These are phyloP conservation scores for Equus quagga DNA, from an alignment of 2,113 vertebrate genomes.

Conservation along the genomic window DNA sequence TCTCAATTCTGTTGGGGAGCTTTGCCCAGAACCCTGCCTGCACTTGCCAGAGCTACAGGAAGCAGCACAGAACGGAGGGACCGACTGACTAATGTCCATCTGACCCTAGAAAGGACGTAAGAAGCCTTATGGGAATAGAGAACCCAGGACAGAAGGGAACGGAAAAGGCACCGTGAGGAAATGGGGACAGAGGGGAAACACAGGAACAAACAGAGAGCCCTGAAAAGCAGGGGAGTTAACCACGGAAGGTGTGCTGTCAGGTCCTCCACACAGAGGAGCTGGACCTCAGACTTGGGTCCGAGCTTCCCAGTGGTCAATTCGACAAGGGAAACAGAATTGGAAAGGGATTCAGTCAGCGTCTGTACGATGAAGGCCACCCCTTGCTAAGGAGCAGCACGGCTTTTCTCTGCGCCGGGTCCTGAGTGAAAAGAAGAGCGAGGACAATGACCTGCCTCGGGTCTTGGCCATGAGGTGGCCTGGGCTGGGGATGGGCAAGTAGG, in stretches of 20 bases:
- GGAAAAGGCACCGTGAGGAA: not conserved
- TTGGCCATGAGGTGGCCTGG: not conserved
- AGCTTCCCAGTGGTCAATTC: slow-evolving; percentile 19
- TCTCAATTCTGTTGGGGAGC: not conserved
- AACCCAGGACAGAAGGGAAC: not conserved
- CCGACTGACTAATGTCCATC: not conserved
- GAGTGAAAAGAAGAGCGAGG: not conserved
- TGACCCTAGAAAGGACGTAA: not conserved
- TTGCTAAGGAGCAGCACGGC: not conserved
- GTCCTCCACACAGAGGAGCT: not conserved
- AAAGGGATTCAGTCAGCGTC: not conserved
- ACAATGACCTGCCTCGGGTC: not conserved
- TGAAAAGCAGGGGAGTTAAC: not conserved
- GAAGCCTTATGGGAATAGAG: not conserved
- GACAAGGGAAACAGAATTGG: not conserved
- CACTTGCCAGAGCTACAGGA: not conserved
- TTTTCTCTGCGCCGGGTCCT: not conserved
- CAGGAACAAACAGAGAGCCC: not conserved
- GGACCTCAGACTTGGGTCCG: not conserved
- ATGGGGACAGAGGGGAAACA: not conserved
- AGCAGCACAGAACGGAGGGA: not conserved
- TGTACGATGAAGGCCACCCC: not conserved
- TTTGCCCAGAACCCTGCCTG: not conserved
- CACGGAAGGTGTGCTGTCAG: not conserved
- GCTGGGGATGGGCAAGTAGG: not conserved